Evolutionary conservation across 23 tunicate species (phyloP).

Genomic region (Trididemnum miniatum): DNA sequence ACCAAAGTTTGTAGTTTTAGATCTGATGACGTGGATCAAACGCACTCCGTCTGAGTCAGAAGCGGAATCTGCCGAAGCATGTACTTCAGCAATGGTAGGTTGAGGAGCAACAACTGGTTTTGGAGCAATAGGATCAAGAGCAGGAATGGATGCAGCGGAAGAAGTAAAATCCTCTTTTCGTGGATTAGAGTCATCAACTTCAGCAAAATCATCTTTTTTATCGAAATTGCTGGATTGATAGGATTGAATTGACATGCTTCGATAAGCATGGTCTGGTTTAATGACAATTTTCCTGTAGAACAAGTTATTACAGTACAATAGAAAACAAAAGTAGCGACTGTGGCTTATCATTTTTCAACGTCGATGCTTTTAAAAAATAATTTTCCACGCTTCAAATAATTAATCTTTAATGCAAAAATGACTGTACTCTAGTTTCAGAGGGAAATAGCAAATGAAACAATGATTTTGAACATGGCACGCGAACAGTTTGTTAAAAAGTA

Average conservation of each 20-base stretch:
- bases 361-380: too few species aligned
- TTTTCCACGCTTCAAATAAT: too few species aligned
- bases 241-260: constrained; percentile 10
- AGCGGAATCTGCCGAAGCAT: neutral
- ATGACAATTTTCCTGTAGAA: neutral
- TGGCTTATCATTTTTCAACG: too few species aligned
- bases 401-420: too few species aligned
- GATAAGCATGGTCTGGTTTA: constrained; percentile 37
- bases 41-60: constrained; percentile 39
- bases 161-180: neutral
- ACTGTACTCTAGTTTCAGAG: too few species aligned
- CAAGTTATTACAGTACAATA: too few species aligned
- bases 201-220: neutral
- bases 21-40: constrained; percentile 60
- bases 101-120: neutral
- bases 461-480: too few species aligned
- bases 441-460: too few species aligned
- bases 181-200: too few species aligned
- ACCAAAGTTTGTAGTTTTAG: constrained; percentile 41
- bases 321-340: too few species aligned
- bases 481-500: too few species aligned
- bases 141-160: neutral
- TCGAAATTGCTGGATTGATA: neutral
- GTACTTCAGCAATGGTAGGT: neutral
- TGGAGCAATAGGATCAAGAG: neutral